These are phyloP conservation scores for Drosophila nr. fundita DNA, from an alignment of 2,888 invertebrate species.

Conservation along the genomic window DNA sequence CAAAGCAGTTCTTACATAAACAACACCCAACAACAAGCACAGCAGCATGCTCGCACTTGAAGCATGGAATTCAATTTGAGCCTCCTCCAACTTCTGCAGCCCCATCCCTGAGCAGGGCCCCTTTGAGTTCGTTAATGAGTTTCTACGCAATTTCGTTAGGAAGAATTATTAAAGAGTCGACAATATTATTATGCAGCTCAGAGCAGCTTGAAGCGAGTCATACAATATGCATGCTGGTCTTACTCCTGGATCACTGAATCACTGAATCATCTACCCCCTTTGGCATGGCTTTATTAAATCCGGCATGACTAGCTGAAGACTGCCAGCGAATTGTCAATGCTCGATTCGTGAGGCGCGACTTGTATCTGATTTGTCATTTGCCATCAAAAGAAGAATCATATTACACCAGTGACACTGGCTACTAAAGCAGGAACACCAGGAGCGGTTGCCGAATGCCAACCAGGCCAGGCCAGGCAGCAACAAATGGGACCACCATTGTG, in stretches of 20 bases:
- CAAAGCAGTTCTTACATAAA: slow-evolving; percentile 75
- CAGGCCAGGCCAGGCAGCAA: slow-evolving; percentile 36
- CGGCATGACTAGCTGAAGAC: slow-evolving; percentile 3
- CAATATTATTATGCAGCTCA: slow-evolving; percentile 63
- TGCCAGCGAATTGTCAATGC: slow-evolving; percentile 53
- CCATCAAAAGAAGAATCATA: slow-evolving; percentile 60
- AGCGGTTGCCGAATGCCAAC: not conserved
- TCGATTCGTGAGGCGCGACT: slow-evolving; percentile 69
- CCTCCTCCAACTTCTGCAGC: slow-evolving; percentile 11
- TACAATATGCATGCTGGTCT: slow-evolving; percentile 26
- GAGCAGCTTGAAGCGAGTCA: slow-evolving; percentile 18
- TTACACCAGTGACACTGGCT: slow-evolving; percentile 51
- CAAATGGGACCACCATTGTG: slow-evolving; percentile 71
- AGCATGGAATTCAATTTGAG: slow-evolving; percentile 74
- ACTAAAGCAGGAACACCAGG: not conserved
- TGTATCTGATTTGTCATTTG: slow-evolving; percentile 77
- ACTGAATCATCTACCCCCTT: not conserved
- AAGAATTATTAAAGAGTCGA: slow-evolving; percentile 65
- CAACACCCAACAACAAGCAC: slow-evolving; percentile 38
- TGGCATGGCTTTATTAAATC: not conserved
- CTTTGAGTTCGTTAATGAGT: slow-evolving; percentile 72
- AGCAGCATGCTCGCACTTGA: slow-evolving; percentile 40
- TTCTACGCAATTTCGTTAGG: slow-evolving; percentile 74
- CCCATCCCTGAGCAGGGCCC: slow-evolving; percentile 22
- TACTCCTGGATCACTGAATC: not conserved